These are phyloP conservation scores for Pteropus rufus DNA, from an alignment of 2,797 vertebrate species.

Conservation along the genomic window DNA sequence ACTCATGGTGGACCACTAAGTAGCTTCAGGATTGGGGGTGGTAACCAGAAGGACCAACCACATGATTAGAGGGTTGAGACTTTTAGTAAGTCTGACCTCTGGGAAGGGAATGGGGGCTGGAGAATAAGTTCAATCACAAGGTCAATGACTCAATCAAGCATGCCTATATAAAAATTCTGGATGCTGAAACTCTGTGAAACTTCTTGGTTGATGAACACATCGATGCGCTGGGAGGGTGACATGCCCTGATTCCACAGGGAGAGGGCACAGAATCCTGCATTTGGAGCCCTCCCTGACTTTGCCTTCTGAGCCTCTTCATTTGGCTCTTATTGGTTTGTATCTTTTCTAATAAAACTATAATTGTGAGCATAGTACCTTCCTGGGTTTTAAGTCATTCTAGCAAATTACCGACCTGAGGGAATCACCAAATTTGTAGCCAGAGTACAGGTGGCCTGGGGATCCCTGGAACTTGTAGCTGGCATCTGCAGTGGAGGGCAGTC, in stretches of 20 bases:
- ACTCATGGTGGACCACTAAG: background rate
- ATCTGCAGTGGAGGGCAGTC: background rate
- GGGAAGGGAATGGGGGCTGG: background rate
- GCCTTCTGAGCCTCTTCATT: background rate
- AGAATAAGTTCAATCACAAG: background rate
- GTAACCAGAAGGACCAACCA: background rate
- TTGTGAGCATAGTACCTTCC: background rate
- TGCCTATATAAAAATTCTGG: background rate
- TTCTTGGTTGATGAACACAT: background rate
- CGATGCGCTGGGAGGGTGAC: background rate
- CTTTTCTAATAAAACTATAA: slow-evolving; percentile 6
- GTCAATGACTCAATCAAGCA: background rate
- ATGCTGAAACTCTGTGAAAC: background rate
- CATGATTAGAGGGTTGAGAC: background rate
- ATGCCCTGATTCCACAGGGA: background rate
- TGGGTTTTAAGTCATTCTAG: background rate
- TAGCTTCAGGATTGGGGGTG: background rate
- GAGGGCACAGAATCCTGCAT: background rate
- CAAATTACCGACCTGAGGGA: background rate
- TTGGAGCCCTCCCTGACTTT: background rate
- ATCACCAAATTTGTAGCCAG: background rate
- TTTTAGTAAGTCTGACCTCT: background rate
- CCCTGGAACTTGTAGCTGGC: background rate
- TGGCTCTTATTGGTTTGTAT: background rate
- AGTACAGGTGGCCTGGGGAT: background rate